Base-by-base conservation (phyloP, 2,113 vertebrate species). In the Rhynchomys soricoides region DNA sequence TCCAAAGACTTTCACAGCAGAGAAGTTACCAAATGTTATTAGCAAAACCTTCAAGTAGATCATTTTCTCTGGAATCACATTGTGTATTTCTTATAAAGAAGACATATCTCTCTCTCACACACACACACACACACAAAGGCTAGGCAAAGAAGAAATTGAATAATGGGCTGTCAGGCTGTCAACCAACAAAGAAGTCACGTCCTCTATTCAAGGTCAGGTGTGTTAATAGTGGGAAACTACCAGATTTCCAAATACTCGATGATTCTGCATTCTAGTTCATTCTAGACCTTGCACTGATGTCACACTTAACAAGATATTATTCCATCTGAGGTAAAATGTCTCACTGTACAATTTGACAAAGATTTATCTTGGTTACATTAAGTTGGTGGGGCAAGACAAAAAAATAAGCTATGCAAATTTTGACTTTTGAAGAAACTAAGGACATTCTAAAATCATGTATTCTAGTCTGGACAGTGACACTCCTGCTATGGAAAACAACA, bases 141-240 rank as follows among this genome's bases (percentile, higher is more conserved):
- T 90, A 26, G 45, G 87, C 71, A 90, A 88, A 96, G 71, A 86
- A 93, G 78, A 92, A 96, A 92, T 59, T 90, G 79, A 97, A 89
- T 66, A 96, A 94, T 78, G 91, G 59, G 81, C 57, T 83, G 4
- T 52, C 45, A 89, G 95, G 62, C 24, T 86, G 34, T 91, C 81
- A 93, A 95, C 52, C 93, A 81, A 59, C 24, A 45, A 96, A 37
- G 45, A 43, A 95, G 75, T 93, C 37, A 48, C 0, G 16, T 96
- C 89, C 94, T 98, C 78, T 96, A 78, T 88, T 93, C 95, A 95
- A 98, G 96, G 95, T 97, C 95, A 96, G 92, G 74, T 64, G 43
- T 90, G 59, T 90, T 95, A 95, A 70, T 77, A 87, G 91, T 8
- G 89, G 79, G 81, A 93, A 93, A 71, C 48, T 88, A 86, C 24